Evolutionary conservation across 37 sponge, comb jelly and placozoan genomes (phyloP).

Genomic region (Haliclona indistincta): DNA sequence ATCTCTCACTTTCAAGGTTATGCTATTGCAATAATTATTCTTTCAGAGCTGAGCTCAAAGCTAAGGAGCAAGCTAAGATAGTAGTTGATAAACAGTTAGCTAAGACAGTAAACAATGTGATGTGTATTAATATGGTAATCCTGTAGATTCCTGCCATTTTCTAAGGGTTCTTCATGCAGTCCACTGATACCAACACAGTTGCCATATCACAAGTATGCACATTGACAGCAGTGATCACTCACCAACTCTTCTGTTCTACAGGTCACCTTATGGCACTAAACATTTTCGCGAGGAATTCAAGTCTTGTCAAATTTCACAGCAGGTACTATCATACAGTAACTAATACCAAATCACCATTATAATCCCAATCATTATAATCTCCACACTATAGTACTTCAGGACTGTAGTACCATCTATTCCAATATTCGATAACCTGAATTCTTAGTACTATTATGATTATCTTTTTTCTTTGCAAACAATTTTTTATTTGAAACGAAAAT

Average conservation of each 20-base stretch:
- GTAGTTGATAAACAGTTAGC: conserved; percentile 45
- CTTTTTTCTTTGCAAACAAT: no score
- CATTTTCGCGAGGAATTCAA: conserved; percentile 42
- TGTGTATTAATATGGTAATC: no score
- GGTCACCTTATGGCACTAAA: conserved; percentile 41
- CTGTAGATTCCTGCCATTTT: conserved; percentile 45
- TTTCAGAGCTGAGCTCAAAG: conserved; percentile 41
- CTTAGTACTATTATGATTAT: no score
- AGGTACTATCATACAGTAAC: background rate
- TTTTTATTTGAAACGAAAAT: no score
- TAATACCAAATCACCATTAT: background rate
- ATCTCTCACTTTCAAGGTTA: background rate
- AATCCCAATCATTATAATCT: background rate
- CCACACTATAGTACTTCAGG: conserved; percentile 14
- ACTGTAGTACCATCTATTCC: conserved; percentile 41
- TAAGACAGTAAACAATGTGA: no score
- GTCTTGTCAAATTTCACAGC: background rate
- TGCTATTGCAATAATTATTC: background rate
- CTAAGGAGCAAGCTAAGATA: conserved; percentile 45
- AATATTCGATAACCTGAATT: conserved; percentile 47
- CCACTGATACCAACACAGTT: conserved; percentile 42
- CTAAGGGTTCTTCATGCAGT: background rate
- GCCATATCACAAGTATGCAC: conserved; percentile 22
- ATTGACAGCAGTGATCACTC: background rate
- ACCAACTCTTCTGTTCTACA: background rate